Percentiles rank a stretch among this genome's conserved stretches.
These are phyloP conservation scores for Aleiodes testaceus DNA, from an alignment of 2,888 invertebrate genomes.

Conservation along the genomic window DNA sequence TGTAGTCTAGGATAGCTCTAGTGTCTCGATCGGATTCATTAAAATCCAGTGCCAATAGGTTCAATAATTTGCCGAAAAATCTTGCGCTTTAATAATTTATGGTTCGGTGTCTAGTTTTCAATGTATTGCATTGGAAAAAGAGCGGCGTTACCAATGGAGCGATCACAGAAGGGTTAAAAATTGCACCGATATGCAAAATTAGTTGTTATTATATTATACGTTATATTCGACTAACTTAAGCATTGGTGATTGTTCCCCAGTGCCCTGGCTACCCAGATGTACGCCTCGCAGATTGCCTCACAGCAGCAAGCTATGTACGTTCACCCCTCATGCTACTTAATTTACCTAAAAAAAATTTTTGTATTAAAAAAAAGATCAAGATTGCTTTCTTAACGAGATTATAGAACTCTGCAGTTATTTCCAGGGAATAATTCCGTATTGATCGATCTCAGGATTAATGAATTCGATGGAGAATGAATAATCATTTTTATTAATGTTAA, in stretches of 20 bases:
- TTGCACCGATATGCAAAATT: slow-evolving; percentile 47
- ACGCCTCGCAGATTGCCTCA: slow-evolving; percentile 92
- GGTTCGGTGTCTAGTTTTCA: no score
- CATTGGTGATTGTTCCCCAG: slow-evolving; percentile 81
- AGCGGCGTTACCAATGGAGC: neutral
- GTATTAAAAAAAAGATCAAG: neutral
- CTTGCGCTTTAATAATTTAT: no score
- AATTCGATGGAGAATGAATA: neutral
- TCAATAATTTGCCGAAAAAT: no score
- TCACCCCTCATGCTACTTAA: slow-evolving; percentile 71
- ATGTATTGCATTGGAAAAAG: no score
- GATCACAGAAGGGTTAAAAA: slow-evolving; percentile 38
- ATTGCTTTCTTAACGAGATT: slow-evolving; percentile 50
- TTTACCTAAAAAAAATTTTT: slow-evolving; percentile 58
- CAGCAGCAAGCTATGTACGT: slow-evolving; percentile 97
- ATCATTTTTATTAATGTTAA: neutral
- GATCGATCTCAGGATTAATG: neutral
- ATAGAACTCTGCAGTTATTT: slow-evolving; percentile 68
- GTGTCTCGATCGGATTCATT: no score
- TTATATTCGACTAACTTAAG: slow-evolving; percentile 70
- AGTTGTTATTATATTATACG: slow-evolving; percentile 62
- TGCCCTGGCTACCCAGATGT: slow-evolving; percentile 98
- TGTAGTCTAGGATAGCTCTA: no score
- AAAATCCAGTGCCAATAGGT: no score
- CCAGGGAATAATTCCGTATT: slow-evolving; percentile 54